These are phyloP conservation scores for Myioborus miniatus DNA, from an alignment of 2,797 vertebrate species.

Conservation along the genomic window DNA sequence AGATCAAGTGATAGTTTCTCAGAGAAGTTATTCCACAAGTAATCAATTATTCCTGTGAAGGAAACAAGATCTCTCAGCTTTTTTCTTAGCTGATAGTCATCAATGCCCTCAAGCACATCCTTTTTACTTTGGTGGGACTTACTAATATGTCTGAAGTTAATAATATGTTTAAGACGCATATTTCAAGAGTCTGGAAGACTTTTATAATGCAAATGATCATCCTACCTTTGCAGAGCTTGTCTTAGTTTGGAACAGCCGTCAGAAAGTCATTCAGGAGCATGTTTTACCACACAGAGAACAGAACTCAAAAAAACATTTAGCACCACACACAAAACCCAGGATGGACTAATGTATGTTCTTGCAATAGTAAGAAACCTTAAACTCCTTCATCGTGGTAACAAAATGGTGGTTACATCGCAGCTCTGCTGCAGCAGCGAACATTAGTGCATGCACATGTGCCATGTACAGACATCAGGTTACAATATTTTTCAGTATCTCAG, in stretches of 20 bases:
- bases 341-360: not conserved
- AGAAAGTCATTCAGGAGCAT: not conserved
- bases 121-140: constrained; percentile 3
- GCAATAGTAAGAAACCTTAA: not conserved
- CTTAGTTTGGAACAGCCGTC: not conserved
- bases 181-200: not conserved
- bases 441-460: not conserved
- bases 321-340: not conserved
- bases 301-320: not conserved
- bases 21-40: constrained; percentile 24
- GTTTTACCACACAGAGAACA: not conserved
- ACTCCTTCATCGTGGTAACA: not conserved
- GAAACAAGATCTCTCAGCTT: not conserved
- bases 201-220: not conserved
- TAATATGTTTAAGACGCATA: not conserved
- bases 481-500: not conserved
- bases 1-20: constrained; percentile 26
- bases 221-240: not conserved
- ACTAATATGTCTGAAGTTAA: not conserved
- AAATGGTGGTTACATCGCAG: not conserved
- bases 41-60: constrained; percentile 35
- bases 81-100: constrained; percentile 4
- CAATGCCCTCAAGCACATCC: constrained; percentile 8
- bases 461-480: not conserved
- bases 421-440: not conserved